These are phyloP conservation scores for Mixornis gularis DNA, from an alignment of 2,113 vertebrate genomes.

Conservation along the genomic window DNA sequence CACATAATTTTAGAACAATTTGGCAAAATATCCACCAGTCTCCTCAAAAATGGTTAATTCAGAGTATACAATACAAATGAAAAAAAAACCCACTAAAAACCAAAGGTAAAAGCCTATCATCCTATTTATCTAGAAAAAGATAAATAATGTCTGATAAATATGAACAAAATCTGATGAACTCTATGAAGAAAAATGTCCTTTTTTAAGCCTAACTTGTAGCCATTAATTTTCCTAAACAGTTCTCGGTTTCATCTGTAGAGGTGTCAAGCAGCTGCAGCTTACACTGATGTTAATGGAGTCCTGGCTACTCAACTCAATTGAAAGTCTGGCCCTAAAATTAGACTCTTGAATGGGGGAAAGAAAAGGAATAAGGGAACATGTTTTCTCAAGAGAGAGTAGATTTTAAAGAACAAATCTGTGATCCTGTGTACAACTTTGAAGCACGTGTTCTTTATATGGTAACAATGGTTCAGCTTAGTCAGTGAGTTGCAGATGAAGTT, in stretches of 20 bases:
- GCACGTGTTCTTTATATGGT: background rate
- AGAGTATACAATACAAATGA: background rate
- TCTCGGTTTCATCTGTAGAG: background rate
- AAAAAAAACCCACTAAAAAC: background rate
- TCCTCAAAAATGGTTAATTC: slow-evolving; percentile 20
- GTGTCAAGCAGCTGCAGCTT: background rate
- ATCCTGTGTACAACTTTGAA: background rate
- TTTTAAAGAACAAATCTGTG: background rate
- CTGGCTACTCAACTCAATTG: background rate
- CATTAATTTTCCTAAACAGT: background rate
- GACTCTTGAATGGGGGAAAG: background rate
- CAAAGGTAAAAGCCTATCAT: too few species aligned
- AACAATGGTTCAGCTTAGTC: background rate
- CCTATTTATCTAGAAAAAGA: background rate
- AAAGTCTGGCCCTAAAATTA: background rate
- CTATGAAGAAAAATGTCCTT: background rate
- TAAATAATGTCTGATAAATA: background rate
- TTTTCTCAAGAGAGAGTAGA: background rate
- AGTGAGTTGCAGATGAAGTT: background rate
- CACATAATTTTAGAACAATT: slow-evolving; percentile 68
- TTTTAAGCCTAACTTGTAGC: background rate
- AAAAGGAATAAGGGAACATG: background rate
- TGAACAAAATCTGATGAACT: background rate
- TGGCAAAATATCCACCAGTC: slow-evolving; percentile 65
- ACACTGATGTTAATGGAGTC: background rate